phyloP scores from a whole-genome alignment of 2,113 vertebrate species.

The Heterotis niloticus region DNA sequence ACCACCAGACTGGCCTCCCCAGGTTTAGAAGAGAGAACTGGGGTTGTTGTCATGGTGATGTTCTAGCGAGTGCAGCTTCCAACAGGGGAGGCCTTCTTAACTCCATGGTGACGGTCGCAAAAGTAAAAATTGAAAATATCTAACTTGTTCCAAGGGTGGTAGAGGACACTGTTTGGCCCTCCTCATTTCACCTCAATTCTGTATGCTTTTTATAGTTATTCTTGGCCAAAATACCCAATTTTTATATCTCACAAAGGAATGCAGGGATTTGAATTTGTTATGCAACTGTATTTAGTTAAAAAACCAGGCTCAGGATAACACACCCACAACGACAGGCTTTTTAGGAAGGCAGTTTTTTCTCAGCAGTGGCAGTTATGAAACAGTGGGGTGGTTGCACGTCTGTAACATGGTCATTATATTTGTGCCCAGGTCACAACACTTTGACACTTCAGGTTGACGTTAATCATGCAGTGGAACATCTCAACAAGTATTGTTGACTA shows the following conservation, averaged over 20 bases:
- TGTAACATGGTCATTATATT: no score
- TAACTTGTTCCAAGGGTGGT: background rate
- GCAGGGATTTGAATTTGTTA: background rate
- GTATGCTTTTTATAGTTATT: background rate
- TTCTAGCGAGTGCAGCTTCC: constrained; percentile 43
- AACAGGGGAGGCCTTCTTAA: constrained; percentile 31
- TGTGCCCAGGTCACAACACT: no score
- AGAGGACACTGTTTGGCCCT: background rate
- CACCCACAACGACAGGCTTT: background rate
- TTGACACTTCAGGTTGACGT: no score
- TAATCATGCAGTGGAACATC: no score
- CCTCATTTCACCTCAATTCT: background rate
- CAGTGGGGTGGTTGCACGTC: no score
- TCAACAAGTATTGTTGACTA: no score
- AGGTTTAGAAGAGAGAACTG: background rate
- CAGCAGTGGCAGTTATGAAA: background rate
- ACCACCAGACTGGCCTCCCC: background rate
- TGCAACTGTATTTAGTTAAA: background rate
- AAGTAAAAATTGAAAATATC: background rate
- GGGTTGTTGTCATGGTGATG: constrained; percentile 50
- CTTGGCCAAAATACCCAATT: background rate
- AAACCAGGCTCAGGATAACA: background rate
- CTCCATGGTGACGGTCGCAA: background rate
- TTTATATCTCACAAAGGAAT: background rate
- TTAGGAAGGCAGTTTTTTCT: background rate